Evolutionary conservation across 2,888 invertebrate genomes (phyloP), one percentile per base, ranked within the genome.

Genomic region (Spisula subtruncata): DNA sequence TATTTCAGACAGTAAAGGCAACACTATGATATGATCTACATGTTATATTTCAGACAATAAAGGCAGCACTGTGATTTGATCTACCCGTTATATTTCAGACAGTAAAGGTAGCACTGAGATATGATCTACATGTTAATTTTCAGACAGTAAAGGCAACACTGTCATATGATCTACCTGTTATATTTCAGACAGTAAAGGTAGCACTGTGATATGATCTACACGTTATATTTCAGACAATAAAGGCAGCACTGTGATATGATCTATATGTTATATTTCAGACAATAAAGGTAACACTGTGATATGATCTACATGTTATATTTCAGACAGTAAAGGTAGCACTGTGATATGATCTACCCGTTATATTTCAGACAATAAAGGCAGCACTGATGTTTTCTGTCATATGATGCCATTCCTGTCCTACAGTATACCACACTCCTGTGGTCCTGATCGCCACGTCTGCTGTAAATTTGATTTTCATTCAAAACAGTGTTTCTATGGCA

Each of bases 401-500:
- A 98, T 99, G 98, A 99, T 99, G 98, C 99, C 99, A 0, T 99
- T 99, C 97, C 99, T 99, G 97, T 98, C 98, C 0, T 99, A 99
- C 95, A 99, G 99, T 96, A 98, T 99, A 14, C 99, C 93, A 4
- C 91, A 99, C 0, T 99, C 99, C 0, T 99, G 99, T 96, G 99
- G 99, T 0, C 99, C 99, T 0, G 99, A 99, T 97, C 99, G 99
- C 0, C 98, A 98, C 97, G 97, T 98, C 51, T 99, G 99, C 96
- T 99, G 99, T 96, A 99, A 99, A 97, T 99, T 99, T 97, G 99
- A 99, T 97, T 99, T 99, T 96, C 97, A 98, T n/a, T 98, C 98
- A 97, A 98, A 98, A 98, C 96, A 97, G 99, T 89, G 97, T 99
- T 92, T 98, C 98, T 0, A 98, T 98, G 18, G 98, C 98, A 93